These are phyloP conservation scores for Rhynchonycteris naso DNA, from an alignment of 2,797 vertebrate genomes.

Conservation along the genomic window DNA sequence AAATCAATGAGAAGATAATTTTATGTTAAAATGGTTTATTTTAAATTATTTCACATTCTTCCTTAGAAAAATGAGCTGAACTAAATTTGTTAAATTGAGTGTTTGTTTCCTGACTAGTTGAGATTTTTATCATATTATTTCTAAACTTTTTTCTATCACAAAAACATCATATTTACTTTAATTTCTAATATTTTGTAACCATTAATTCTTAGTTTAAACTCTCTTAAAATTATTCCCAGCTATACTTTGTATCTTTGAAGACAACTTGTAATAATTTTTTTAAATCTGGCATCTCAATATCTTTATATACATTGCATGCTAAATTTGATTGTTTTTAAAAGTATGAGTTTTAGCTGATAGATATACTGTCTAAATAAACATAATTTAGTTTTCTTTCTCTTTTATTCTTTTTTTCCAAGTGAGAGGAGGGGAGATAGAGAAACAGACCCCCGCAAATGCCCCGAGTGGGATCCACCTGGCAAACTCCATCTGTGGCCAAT, in stretches of 20 bases:
- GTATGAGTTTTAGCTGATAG: background rate
- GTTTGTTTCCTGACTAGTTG: background rate
- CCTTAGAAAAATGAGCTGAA: background rate
- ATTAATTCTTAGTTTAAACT: background rate
- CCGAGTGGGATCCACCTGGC: no score
- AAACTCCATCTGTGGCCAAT: no score
- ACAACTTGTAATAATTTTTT: background rate
- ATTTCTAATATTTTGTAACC: background rate
- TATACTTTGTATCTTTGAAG: background rate
- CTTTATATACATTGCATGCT: background rate
- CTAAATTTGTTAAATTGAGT: background rate
- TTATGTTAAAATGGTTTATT: background rate
- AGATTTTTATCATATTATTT: background rate
- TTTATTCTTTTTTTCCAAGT: no score
- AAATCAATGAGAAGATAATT: background rate
- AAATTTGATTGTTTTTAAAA: background rate
- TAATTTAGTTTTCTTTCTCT: background rate
- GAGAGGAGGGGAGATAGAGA: no score
- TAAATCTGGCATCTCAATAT: background rate
- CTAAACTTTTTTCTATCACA: background rate
- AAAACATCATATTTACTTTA: background rate
- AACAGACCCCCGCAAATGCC: no score
- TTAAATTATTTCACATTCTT: background rate
- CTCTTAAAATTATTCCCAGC: background rate
- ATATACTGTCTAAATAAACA: background rate